Conservation (phyloP, 1,140 invertebrate species). For the Hirudo medicinalis region DNA sequence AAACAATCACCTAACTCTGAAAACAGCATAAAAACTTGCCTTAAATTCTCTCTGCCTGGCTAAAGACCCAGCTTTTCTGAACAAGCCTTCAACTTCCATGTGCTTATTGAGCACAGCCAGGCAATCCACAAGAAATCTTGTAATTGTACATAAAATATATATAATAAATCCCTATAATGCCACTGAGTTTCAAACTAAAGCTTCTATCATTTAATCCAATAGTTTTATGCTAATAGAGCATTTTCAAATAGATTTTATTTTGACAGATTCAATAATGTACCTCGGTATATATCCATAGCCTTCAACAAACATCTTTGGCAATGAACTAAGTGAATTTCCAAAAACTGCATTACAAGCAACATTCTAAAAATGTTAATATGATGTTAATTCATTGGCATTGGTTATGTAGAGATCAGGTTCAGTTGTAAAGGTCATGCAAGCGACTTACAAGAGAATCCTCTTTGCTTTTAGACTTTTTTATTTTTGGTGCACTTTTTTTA, state of each 20-base stretch:
- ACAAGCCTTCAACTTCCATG: slow-evolving; percentile 61
- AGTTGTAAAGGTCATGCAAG: not conserved
- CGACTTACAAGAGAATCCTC: slow-evolving; percentile 17
- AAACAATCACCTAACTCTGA: too few species aligned
- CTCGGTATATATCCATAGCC: slow-evolving; percentile 54
- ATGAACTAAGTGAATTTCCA: slow-evolving; percentile 32
- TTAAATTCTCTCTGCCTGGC: slow-evolving; percentile 63
- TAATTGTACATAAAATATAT: slow-evolving; percentile 10
- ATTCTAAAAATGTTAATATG: slow-evolving; percentile 26
- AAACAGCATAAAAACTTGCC: slow-evolving; percentile 38
- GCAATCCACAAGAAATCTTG: slow-evolving; percentile 55
- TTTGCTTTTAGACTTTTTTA: slow-evolving; percentile 30
- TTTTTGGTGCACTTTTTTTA: slow-evolving; percentile 28
- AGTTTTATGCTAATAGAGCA: too few species aligned
- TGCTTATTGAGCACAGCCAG: slow-evolving; percentile 53
- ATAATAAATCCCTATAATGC: too few species aligned
- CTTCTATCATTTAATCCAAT: too few species aligned
- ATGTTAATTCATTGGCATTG: not conserved
- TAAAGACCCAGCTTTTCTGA: slow-evolving; percentile 68
- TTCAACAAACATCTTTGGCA: slow-evolving; percentile 30
- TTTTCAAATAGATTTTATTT: too few species aligned
- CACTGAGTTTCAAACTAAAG: too few species aligned
- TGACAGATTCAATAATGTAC: slow-evolving; percentile 17
- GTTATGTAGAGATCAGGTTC: not conserved
- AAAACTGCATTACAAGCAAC: slow-evolving; percentile 29